A percentile compares a stretch with the other conserved stretches of the same genome.
phyloP scores from a whole-genome alignment of 2,888 invertebrate species.

The Platypus cylindrus region DNA sequence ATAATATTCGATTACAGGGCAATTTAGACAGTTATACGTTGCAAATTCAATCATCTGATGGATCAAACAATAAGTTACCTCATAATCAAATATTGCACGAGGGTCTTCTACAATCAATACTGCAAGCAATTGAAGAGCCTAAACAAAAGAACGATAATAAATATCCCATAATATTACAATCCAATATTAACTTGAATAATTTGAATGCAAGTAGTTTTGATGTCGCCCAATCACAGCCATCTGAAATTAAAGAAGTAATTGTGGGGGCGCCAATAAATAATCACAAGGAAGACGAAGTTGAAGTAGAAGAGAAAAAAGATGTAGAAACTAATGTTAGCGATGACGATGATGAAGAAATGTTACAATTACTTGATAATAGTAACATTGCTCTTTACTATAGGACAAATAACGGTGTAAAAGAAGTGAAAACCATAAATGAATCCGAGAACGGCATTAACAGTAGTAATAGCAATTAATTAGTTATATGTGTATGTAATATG shows the following conservation, averaged over 20 bases:
- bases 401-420: constrained; percentile 18
- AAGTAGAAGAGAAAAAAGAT: constrained; percentile 15
- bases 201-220: constrained; percentile 12
- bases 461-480: too few species aligned
- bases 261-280: constrained; percentile 10
- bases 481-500: too few species aligned
- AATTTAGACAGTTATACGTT: constrained; percentile 55
- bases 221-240: constrained; percentile 8
- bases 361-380: constrained; percentile 41
- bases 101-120: constrained; percentile 65
- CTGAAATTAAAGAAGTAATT: constrained; percentile 12
- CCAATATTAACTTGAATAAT: constrained; percentile 21
- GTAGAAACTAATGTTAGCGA: too few species aligned
- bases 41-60: constrained; percentile 62
- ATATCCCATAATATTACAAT: constrained; percentile 25
- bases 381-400: constrained; percentile 47
- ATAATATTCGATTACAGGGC: constrained; percentile 42
- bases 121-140: constrained; percentile 72
- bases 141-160: constrained; percentile 21
- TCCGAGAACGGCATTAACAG: too few species aligned
- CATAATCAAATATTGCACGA: constrained; percentile 69
- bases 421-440: constrained; percentile 1
- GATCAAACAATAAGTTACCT: constrained; percentile 39
- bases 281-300: constrained; percentile 18
- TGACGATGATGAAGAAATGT: constrained; percentile 24